Conservation (phyloP, 2,888 invertebrate genomes). For the Branchipolynoe longqiensis region DNA sequence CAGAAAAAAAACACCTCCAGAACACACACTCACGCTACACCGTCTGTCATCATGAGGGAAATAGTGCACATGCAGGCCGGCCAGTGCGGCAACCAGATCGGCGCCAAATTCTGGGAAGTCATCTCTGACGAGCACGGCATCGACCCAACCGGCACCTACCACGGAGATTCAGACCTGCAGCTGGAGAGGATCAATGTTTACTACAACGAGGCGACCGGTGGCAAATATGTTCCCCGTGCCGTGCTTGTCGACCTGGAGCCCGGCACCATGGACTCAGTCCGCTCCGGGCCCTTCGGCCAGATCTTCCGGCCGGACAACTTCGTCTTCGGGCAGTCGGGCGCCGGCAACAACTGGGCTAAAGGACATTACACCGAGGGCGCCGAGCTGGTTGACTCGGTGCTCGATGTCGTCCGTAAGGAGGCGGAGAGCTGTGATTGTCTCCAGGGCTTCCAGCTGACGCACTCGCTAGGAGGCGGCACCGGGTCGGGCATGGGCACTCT, state of each 20-base stretch:
- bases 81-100: slow-evolving; percentile 71
- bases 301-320: slow-evolving; percentile 58
- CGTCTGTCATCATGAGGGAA: slow-evolving; percentile 69
- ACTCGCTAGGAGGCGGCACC: slow-evolving; percentile 92
- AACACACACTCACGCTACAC: too few relatives aligned
- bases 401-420: slow-evolving; percentile 60
- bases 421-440: slow-evolving; percentile 58
- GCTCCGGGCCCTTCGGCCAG: slow-evolving; percentile 56
- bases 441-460: slow-evolving; percentile 84
- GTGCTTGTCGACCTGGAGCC: slow-evolving; percentile 96
- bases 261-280: slow-evolving; percentile 98
- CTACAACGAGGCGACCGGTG: slow-evolving; percentile 90
- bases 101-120: slow-evolving; percentile 75
- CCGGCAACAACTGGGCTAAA: slow-evolving; percentile 58
- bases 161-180: slow-evolving; percentile 69
- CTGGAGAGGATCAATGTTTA: slow-evolving; percentile 86
- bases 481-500: slow-evolving; percentile 93
- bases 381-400: slow-evolving; percentile 60
- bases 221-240: slow-evolving; percentile 96
- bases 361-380: slow-evolving; percentile 81
- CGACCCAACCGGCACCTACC: slow-evolving; percentile 74
- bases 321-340: slow-evolving; percentile 51
- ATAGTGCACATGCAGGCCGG: slow-evolving; percentile 70
- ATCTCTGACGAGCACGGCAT: slow-evolving; percentile 79
- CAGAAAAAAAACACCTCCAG: too few relatives aligned